Percentiles rank a stretch among this genome's conserved stretches.
Conservation (phyloP, 2,888 invertebrate genomes). For the Brenthis ino region DNA sequence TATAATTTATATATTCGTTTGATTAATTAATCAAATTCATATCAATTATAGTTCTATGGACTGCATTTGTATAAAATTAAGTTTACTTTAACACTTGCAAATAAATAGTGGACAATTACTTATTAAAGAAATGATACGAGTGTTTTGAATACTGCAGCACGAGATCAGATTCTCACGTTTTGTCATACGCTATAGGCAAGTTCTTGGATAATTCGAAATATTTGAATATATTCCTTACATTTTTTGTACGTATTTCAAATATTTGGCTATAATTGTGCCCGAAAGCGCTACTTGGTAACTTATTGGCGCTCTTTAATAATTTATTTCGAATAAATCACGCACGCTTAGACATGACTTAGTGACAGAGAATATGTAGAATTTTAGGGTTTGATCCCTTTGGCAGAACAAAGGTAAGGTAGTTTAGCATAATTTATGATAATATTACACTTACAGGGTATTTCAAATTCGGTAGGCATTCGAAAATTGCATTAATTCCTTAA, state of each 20-base stretch:
- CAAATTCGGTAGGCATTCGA: constrained; percentile 39
- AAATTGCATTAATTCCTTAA: constrained; percentile 21
- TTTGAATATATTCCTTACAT: constrained; percentile 34
- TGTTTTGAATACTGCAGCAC: constrained; percentile 51
- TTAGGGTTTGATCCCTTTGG: background rate
- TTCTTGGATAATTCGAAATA: constrained; percentile 28
- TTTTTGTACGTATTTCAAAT: constrained; percentile 27
- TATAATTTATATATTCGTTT: no score
- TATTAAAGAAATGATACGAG: background rate
- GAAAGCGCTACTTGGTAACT: constrained; percentile 23
- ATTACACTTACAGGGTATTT: constrained; percentile 29
- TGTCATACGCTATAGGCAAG: constrained; percentile 53
- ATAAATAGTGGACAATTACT: background rate
- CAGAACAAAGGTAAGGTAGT: background rate
- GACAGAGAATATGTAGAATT: background rate
- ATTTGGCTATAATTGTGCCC: constrained; percentile 30
- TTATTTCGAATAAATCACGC: constrained; percentile 26
- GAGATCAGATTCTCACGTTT: constrained; percentile 61
- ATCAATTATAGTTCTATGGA: no score
- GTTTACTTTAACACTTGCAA: no score
- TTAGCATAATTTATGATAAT: background rate
- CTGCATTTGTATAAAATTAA: no score
- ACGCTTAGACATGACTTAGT: background rate
- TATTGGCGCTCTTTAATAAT: constrained; percentile 14
- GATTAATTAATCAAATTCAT: no score